Evolutionary conservation across 1,140 invertebrate species (phyloP).

Genomic region (Procambarus virginalis): DNA sequence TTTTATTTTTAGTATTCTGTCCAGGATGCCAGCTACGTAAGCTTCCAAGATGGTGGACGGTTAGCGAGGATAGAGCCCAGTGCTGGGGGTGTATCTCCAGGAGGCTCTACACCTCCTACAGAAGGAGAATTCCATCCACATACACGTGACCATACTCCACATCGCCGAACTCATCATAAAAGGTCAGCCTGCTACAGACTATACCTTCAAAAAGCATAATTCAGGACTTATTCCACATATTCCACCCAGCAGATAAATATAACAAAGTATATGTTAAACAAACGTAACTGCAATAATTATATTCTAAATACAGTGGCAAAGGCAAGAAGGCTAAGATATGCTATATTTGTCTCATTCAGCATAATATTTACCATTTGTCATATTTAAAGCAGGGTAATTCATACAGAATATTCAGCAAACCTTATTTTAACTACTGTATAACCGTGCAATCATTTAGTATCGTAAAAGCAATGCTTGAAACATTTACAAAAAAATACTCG

Average conservation of each 20-base stretch:
- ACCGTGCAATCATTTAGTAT: neutral
- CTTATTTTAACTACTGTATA: neutral
- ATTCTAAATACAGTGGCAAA: neutral
- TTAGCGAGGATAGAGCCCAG: slow-evolving; percentile 56
- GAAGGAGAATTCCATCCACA: slow-evolving; percentile 66
- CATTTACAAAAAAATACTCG: neutral
- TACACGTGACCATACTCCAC: slow-evolving; percentile 61
- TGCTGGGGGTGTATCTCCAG: slow-evolving; percentile 66
- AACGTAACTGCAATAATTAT: neutral
- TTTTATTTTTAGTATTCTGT: slow-evolving; percentile 47
- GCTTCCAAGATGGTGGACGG: slow-evolving; percentile 69
- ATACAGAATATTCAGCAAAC: neutral
- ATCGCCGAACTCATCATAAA: slow-evolving; percentile 67
- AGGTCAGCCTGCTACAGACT: slow-evolving; percentile 40
- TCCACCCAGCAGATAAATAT: neutral
- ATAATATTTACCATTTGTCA: neutral
- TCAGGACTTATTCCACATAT: neutral
- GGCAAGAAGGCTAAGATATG: neutral
- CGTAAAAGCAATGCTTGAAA: neutral
- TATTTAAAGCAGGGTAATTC: neutral
- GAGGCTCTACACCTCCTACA: slow-evolving; percentile 68
- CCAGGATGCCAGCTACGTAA: slow-evolving; percentile 70
- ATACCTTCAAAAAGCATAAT: neutral
- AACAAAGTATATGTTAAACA: neutral
- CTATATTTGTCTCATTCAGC: neutral